Base-by-base conservation (phyloP, 2,797 vertebrate genomes). In the Decapterus maruadsi region DNA sequence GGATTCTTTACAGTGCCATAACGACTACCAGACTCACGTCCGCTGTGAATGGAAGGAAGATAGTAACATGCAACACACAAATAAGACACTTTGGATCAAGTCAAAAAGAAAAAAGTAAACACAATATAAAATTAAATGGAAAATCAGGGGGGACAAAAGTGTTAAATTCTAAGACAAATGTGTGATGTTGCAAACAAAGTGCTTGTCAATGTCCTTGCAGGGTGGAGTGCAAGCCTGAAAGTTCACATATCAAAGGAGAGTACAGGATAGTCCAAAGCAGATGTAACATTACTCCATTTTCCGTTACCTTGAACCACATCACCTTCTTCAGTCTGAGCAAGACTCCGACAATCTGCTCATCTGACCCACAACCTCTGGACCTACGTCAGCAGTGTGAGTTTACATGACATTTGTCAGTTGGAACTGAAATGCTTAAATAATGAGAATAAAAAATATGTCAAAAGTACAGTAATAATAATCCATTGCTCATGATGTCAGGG, bases 1-100 rank as follows among this genome's bases (percentile, higher is more conserved):
- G 83, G 45, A 83, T 14, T 94, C 93, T 4, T 64, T 95, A 40
- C 29, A 63, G 31, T 95, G 95, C 72, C 61, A 88, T 3, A 95
- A 95, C 11, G 78, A 95, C 84, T 95, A 87, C 59, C 0, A 6
- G 3, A 75, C 90, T 1, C 26, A 70, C 2, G 82, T 91, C 26
- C 34, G 72, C 57, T 95, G 95, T 67, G 58, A 8, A 8, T 95
- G 95, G 95, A 86, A 51, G 45, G 61, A 76, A 4, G 36, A 83
- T 1, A 3, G 17, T 29, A 60, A 80, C 6, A 1, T 29, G 29
- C 13, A 54, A 0, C 38, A 34, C 31, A 34, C 4, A 5, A 34
- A 34, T 6, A 34, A 82, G 77, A 54, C 87, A 70, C 89, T 93
- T 8, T 80, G 89, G 84, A 40, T 85, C 61, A 3, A 34, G 3